Evolutionary conservation across 2,888 invertebrate genomes (phyloP), one percentile per base, ranked within the genome.

Genomic region (Mesorhabditis sp.): DNA sequence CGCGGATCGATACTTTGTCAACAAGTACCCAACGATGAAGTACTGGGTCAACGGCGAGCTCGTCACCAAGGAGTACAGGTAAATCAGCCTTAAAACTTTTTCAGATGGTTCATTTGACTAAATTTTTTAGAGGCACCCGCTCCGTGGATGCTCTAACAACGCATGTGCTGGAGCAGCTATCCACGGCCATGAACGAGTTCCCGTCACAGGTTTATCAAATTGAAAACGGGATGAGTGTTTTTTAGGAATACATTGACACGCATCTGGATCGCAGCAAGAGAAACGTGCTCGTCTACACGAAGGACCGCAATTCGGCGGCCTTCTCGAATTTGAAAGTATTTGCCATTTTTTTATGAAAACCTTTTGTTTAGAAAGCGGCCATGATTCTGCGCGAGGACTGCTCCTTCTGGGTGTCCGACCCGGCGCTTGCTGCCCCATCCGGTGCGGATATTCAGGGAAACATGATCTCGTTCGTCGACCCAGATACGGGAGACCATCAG

Each of bases 1-100:
- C 68, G 92, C 95, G 4, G 91, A 92, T n/a, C 90, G 93, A 81
- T 98, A 95, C 87, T 95, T 95, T 85, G 96, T 98, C 69, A 92
- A 92, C 70, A 99, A 99, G 88, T 98, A 97, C 88, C 98, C 98
- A 4, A 98, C 98, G 4, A 87, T 98, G 73, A 98, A 98, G 88
- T 88, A 97, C 13, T 92, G 96, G 72, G 81, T 85, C 43, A 86
- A 87, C 77, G 88, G 88, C n/a, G 85, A 87, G 73, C 77, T 87
- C 13, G 84, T 87, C 28, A 87, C 87, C 74, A 86, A 86, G 72
- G 89, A 89, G 77, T 89, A 88, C 78, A 73, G 85, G 83, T 82
- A 44, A 41, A 43, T 43, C 6, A 66, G 13, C 45, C 7, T 66
- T 45, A 7, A 41, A 58, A 6, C 41, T 15, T 50, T 43, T 65